Conservation (phyloP, 2,888 invertebrate genomes). For the Ptilodon capucinus region DNA sequence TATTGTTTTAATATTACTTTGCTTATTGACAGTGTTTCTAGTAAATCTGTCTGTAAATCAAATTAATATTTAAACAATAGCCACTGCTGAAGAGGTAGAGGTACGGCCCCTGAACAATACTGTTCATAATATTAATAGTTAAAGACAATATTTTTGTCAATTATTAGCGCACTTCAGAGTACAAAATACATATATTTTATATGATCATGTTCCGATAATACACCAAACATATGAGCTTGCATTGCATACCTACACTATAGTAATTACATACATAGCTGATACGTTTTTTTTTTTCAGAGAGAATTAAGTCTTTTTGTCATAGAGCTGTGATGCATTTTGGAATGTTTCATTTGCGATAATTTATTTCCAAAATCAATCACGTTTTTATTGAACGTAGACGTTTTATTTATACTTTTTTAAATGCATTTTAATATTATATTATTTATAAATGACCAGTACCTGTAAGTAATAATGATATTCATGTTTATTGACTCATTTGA, state of each 20-base stretch:
- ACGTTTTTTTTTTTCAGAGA: background rate
- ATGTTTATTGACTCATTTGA: conserved; percentile 43
- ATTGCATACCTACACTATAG: conserved; percentile 29
- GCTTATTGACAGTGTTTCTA: too few species aligned
- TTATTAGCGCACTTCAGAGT: conserved; percentile 69
- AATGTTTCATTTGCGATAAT: conserved; percentile 16
- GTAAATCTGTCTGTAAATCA: too few species aligned
- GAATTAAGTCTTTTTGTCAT: conserved; percentile 30
- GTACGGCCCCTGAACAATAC: too few species aligned
- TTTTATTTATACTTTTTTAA: conserved; percentile 28
- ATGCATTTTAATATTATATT: conserved; percentile 31
- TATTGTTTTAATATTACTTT: too few species aligned
- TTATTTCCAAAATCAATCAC: conserved; percentile 13
- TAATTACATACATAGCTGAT: conserved; percentile 21
- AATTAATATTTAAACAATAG: too few species aligned
- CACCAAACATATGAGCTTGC: conserved; percentile 42
- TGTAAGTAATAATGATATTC: conserved; percentile 79
- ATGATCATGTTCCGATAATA: conserved; percentile 65
- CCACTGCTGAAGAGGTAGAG: too few species aligned
- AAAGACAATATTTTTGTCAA: conserved; percentile 50
- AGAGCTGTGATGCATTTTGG: conserved; percentile 71
- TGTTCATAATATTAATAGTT: conserved; percentile 19
- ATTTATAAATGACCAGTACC: conserved; percentile 67
- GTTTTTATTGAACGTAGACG: conserved; percentile 7
- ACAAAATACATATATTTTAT: conserved; percentile 59